Evolutionary conservation across 2,797 vertebrate genomes (phyloP), one percentile per base, ranked within the genome.

Genomic region (Ambastaia sidthimunki): DNA sequence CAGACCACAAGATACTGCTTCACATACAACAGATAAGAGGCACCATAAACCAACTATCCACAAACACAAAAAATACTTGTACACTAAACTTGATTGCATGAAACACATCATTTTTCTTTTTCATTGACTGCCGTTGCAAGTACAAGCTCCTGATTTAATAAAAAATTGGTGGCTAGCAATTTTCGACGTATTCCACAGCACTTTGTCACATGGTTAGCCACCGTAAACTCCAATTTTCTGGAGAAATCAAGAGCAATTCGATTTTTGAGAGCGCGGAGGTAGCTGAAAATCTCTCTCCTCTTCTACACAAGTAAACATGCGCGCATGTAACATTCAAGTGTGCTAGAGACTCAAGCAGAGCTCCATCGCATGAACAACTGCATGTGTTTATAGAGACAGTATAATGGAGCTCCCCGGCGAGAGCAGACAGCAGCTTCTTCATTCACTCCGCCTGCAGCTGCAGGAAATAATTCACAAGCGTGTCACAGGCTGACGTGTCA

Each of bases 381-480:
- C 69, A 76, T 12, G 50, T 71, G 76, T 84, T 85, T 79, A 66
- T 25, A 66, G 31, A 75, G 76, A 63, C 80, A 55, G 81, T 80
- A 57, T 63, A 82, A 81, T 81, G 74, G 19, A 44, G 63, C 68
- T 71, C 62, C 73, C 76, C 13, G 28, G 55, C 67, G 84, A 76
- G 34, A 25, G 72, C 10, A 4, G 52, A 7, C 48, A 37, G 44
- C 57, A 41, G 62, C 37, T 67, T 81, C 71, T 60, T 83, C 67
- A 80, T 75, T 78, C 78, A 82, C 57, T 78, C 55, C 7, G 80
- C 82, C 74, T 71, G 80, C 66, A 81, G 71, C 57, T 12, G 74
- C 85, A 86, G 84, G 34, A 31, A 18, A 62, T 87, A 74, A 88
- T 89, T 88, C 85, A 86, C 84, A 80, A 84, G 80, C 65, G 70